Base-by-base conservation (phyloP, 2,888 invertebrate genomes). In the Synanthedon andrenaeformis region DNA sequence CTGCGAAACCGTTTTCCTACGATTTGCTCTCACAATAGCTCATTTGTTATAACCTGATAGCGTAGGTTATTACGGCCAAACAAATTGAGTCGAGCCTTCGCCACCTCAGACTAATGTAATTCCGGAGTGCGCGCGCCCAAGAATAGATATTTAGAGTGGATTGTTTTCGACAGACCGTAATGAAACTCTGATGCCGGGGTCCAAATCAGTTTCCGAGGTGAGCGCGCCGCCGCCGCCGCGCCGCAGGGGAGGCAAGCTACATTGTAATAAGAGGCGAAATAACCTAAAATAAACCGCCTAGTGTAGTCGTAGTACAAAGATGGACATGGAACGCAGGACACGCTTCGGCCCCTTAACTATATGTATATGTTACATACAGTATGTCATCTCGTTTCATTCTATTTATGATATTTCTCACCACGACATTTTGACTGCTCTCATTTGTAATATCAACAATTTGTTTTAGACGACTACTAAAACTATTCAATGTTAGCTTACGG, bases 91-190 rank as follows among this genome's bases (percentile, higher is more conserved):
- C 82, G 84, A 85, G 85, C 79, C 85, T 84, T 83, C 85, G 84
- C 87, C 87, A 87, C 87, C 87, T 86, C 87, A 87, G 87, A 86
- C 86, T 86, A 87, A 87, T 86, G 85, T 85, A 87, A 87, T 87
- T 85, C 75, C 83, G 76, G 74, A 80, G 80, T 79, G 84, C 79
- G 81, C 79, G 79, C 82, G 74, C 82, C 83, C 83, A 87, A 87
- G 86, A 87, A 86, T 82, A 86, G 86, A 87, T 87, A 85, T 87
- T 87, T 87, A 86, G 86, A 86, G 81, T 86, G 86, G 86, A 87
- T 86, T 87, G 87, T 87, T 87, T 87, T 87, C 86, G 87, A 86
- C 87, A 86, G 87, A 86, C 85, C 86, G 85, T 87, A 87, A 87
- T 87, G 87, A 87, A 87, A 86, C 80, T 82, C 81, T 83, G 85